A percentile compares a stretch with the other conserved stretches of the same genome.
Evolutionary conservation across 2,888 invertebrate species (phyloP).

Genomic region (Epirrhoe tristata): DNA sequence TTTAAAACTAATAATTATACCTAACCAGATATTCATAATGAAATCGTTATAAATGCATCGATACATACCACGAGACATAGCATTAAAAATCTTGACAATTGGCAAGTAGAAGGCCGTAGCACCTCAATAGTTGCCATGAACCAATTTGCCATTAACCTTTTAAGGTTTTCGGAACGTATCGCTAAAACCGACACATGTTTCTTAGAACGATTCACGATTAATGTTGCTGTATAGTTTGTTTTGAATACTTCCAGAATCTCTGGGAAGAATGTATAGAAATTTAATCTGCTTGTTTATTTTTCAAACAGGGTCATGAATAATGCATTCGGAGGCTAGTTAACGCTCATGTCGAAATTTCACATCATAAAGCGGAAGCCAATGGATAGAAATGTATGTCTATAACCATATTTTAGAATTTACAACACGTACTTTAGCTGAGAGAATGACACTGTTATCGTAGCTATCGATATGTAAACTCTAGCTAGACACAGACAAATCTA

Average conservation of each 20-base stretch:
- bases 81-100: conserved; percentile 13
- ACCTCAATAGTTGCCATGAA: conserved; percentile 32
- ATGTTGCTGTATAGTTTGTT: background rate
- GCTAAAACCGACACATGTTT: conserved; percentile 39
- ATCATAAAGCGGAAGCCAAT: conserved; percentile 50
- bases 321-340: conserved; percentile 23
- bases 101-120: conserved; percentile 20
- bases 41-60: too few species aligned
- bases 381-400: conserved; percentile 34
- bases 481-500: conserved; percentile 13
- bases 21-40: too few species aligned
- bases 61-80: background rate
- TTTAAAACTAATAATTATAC: too few species aligned
- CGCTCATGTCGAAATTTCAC: conserved; percentile 50
- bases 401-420: conserved; percentile 35
- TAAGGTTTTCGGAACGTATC: conserved; percentile 39
- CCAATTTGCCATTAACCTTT: conserved; percentile 30
- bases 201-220: conserved; percentile 26
- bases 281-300: background rate
- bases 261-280: conserved; percentile 12
- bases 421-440: conserved; percentile 40
- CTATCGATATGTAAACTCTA: conserved; percentile 35
- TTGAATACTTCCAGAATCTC: conserved; percentile 3
- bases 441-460: conserved; percentile 43
- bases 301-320: conserved; percentile 28